Percentiles rank a stretch among this genome's conserved stretches.
phyloP scores from a whole-genome alignment of 2,888 invertebrate species.

The Oscheius sp. region DNA sequence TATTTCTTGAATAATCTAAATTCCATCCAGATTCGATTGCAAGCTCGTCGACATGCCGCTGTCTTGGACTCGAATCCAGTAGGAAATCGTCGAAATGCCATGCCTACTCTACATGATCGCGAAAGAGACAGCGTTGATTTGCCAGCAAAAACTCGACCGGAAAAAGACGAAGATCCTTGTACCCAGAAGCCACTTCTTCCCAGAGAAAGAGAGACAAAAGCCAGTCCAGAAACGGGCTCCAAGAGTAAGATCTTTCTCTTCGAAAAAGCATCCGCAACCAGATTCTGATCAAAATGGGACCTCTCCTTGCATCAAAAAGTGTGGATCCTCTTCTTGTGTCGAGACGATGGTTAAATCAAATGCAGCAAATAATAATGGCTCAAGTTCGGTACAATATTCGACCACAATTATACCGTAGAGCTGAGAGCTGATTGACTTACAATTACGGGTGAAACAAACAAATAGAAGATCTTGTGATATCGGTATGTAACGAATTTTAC shows the following conservation, averaged over 20 bases:
- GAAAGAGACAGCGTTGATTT: slow-evolving; percentile 13
- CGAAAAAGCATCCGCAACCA: not conserved
- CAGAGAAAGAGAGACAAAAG: not conserved
- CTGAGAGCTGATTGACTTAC: no score
- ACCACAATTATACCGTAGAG: slow-evolving; percentile 16
- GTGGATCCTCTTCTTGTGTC: not conserved
- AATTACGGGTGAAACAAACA: no score
- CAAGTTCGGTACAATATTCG: slow-evolving; percentile 2
- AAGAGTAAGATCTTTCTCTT: no score
- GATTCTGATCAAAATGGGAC: slow-evolving; percentile 12
- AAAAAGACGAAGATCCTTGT: slow-evolving; percentile 4
- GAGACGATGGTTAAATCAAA: slow-evolving; percentile 20
- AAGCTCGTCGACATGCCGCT: slow-evolving; percentile 67
- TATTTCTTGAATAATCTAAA: not conserved
- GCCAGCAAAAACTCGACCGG: not conserved
- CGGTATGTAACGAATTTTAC: no score
- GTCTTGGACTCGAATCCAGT: slow-evolving; percentile 50
- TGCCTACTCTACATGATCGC: slow-evolving; percentile 48
- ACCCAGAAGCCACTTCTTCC: slow-evolving; percentile 6
- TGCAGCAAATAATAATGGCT: not conserved
- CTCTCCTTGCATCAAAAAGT: not conserved
- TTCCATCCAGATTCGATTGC: slow-evolving; percentile 59
- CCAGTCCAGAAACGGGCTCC: not conserved
- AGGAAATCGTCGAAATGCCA: slow-evolving; percentile 29
- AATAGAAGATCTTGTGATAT: no score